Conservation (phyloP, 2,113 vertebrate genomes). For the Pygoscelis adeliae region DNA sequence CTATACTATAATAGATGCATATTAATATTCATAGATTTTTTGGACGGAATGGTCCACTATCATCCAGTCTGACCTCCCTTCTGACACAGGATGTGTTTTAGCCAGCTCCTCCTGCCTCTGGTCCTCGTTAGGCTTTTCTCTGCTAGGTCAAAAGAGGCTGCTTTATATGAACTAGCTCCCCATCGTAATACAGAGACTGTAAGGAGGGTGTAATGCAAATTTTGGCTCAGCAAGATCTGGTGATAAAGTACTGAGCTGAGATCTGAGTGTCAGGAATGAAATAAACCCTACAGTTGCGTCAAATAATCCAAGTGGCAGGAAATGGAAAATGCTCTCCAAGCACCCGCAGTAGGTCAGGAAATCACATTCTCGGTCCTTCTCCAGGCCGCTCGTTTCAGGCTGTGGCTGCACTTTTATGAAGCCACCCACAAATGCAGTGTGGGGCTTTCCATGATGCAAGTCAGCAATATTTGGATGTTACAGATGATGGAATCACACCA, state of each 20-base stretch:
- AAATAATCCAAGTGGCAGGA: not conserved
- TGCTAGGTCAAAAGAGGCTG: not conserved
- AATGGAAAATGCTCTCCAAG: not conserved
- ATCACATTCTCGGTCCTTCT: not conserved
- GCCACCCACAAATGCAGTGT: not conserved
- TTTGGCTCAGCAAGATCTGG: not conserved
- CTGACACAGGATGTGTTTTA: not conserved
- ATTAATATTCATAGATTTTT: constrained; percentile 61
- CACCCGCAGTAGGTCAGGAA: not conserved
- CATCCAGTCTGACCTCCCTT: constrained; percentile 40
- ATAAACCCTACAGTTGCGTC: not conserved
- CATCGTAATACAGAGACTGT: not conserved
- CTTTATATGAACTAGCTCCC: not conserved
- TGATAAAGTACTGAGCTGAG: not conserved
- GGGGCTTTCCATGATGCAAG: not conserved
- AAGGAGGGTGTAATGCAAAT: not conserved
- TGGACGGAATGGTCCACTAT: constrained; percentile 28
- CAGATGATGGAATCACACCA: not conserved
- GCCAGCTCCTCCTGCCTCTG: not conserved
- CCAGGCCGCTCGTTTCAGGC: not conserved
- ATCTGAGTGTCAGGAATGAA: not conserved
- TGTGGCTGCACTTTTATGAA: not conserved
- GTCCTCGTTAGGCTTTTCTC: not conserved
- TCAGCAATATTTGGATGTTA: not conserved
- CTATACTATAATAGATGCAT: constrained; percentile 32